Evolutionary conservation across 1,140 invertebrate genomes (phyloP), one percentile per base, ranked within the genome.

Genomic region (Leptinotarsa lineolata): DNA sequence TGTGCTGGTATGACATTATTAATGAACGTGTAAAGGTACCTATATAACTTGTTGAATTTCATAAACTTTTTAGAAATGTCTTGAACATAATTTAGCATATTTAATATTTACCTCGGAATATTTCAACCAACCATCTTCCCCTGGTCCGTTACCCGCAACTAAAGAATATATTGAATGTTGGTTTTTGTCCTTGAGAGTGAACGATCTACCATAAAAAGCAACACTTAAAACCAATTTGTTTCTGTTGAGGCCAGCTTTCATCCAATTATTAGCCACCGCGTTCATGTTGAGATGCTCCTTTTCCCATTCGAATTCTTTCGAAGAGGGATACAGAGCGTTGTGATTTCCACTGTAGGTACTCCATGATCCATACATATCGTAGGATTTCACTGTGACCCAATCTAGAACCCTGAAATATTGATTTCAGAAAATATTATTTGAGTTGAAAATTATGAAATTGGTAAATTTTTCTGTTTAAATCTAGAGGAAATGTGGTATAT

Each of bases 171-270:
- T 84, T 2, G 85, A 84, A 16, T 88, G 83, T n/a, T 85, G 75
- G 4, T 81, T 83, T 2, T 85, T 76, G 64, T 86, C 80, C 1
- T 82, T 83, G 2, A 91, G 81, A 0, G 86, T 89, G 79, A 90
- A 92, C 39, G 88, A 88, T 68, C 90, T 86, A 11, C 91, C 91
- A 78, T 91, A 92, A 61, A 89, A 79, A 8, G 89, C 89, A 80
- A 92, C 85, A 4, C 91, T 91, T 44, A 92, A 81, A 1, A 91
- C 85, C 13, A 92, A 77, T 80, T 92, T 92, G 65, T 87, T 85
- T 21, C 78, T 80, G 1, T 88, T 84, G 2, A 85, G 79, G 76
- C 85, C 81, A 78, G 79, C 46, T 76, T 72, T 82, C 80, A 83
- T 65, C 82, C 82, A 83, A 30, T 72, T 67, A 30, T 79, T 59